Base-by-base conservation (phyloP, 2,113 vertebrate genomes). In the Macaca fascicularis region DNA sequence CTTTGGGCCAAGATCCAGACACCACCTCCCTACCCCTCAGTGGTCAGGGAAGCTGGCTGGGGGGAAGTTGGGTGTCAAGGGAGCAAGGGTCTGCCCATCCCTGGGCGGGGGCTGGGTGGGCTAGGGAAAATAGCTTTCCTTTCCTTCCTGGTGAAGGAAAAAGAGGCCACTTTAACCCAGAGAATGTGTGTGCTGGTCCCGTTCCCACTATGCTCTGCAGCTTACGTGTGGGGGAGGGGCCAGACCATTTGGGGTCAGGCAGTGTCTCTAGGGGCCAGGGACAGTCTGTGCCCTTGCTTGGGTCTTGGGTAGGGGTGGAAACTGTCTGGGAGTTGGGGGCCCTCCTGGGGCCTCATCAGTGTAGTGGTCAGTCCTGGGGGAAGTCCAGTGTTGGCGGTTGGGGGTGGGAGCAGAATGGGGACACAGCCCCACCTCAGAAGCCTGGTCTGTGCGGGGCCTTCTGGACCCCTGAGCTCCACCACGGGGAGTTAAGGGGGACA, bases 391-490 rank as follows among this genome's bases (percentile, higher is more conserved):
- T 82, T 16, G 5, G 12, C 14, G 40, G 22, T 1, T 4, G 4
- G 8, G 22, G 12, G 1, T 10, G 6, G 70, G 27, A 75, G 3
- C 30, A 30, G 75, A 81, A 55, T 20, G 14, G 13, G 16, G 13
- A 52, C 22, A 10, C 1, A 43, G n/a, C 8, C 23, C 30, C 22
- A 14, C 0, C 43, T 13, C 12, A 1, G 40, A 27, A 48, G 11
- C 19, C n/a, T 43, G 25, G 59, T 48, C n/a, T 32, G 38, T 38
- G 2, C 5, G 14, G 35, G 67, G 23, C 19, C 45, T 32, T 25
- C 74, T 52, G 25, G 78, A 35, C 17, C 48, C 30, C 8, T 19
- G 55, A 35, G 4, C 19, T 48, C 12, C 59, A 27, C 17, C 5
- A 9, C 12, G 14, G 9, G 25, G 45, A 80, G 45, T 25, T 25